phyloP scores from a whole-genome alignment of 2,888 invertebrate genomes.

The Orgyia antiqua region DNA sequence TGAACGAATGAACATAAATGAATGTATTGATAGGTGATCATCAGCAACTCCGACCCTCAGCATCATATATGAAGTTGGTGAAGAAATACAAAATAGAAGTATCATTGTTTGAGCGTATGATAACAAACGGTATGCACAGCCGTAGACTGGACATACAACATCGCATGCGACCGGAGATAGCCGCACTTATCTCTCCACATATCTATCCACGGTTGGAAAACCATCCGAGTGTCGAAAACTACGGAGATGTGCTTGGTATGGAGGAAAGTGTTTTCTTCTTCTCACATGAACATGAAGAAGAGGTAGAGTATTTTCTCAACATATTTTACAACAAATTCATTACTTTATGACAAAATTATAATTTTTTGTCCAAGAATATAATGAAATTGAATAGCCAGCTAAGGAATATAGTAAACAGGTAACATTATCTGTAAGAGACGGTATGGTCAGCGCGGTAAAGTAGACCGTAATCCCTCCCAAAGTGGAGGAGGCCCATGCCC shows the following conservation, averaged over 20 bases:
- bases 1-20: too few relatives aligned
- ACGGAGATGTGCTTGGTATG: slow-evolving; percentile 79
- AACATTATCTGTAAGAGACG: too few relatives aligned
- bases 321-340: too few relatives aligned
- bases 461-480: too few relatives aligned
- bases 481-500: too few relatives aligned
- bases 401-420: too few relatives aligned
- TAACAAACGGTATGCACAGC: slow-evolving; percentile 79
- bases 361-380: too few relatives aligned
- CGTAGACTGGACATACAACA: slow-evolving; percentile 83
- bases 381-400: too few relatives aligned
- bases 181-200: slow-evolving; percentile 78
- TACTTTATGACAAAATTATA: too few relatives aligned
- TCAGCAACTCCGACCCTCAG: slow-evolving; percentile 86
- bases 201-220: slow-evolving; percentile 83
- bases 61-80: slow-evolving; percentile 82
- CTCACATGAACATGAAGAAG: slow-evolving; percentile 79
- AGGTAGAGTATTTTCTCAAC: slow-evolving; percentile 41
- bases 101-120: slow-evolving; percentile 89
- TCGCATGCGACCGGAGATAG: slow-evolving; percentile 83
- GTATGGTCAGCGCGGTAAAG: too few relatives aligned
- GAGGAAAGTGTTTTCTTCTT: slow-evolving; percentile 83
- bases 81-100: slow-evolving; percentile 82
- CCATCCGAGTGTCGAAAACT: slow-evolving; percentile 77
- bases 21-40: slow-evolving; percentile 89